Evolutionary conservation across 1,140 invertebrate species (phyloP).

Genomic region (Campoletis sonorensis): DNA sequence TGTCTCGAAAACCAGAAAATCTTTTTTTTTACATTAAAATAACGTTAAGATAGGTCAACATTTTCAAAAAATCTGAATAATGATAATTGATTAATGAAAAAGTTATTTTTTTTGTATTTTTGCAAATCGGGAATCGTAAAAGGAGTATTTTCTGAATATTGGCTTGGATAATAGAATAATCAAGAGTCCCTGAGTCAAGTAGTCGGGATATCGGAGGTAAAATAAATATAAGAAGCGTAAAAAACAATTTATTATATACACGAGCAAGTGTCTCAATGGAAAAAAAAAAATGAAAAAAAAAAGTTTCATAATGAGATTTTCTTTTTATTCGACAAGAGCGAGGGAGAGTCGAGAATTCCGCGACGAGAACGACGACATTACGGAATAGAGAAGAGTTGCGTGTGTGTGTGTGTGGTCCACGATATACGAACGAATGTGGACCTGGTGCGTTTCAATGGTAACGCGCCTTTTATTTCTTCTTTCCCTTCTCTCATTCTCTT

Average conservation of each 20-base stretch:
- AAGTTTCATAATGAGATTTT: background rate
- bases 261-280: background rate
- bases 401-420: conserved; percentile 19
- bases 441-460: background rate
- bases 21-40: too few species aligned
- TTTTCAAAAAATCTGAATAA: too few species aligned
- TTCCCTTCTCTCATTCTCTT: conserved; percentile 1
- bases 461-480: conserved; percentile 7
- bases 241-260: background rate
- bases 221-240: background rate
- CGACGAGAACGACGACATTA: background rate
- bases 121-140: too few species aligned
- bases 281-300: background rate
- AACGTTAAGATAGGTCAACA: too few species aligned
- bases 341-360: background rate
- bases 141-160: too few species aligned
- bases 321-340: background rate
- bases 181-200: too few species aligned
- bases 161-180: too few species aligned
- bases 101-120: too few species aligned
- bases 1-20: too few species aligned
- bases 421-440: conserved; percentile 1
- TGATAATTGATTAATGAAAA: too few species aligned
- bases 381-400: background rate
- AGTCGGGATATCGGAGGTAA: too few species aligned